These are phyloP conservation scores for Hydractinia echinata DNA, from an alignment of 30 jellyfish, hydroid and myxozoan species.

Conservation along the genomic window DNA sequence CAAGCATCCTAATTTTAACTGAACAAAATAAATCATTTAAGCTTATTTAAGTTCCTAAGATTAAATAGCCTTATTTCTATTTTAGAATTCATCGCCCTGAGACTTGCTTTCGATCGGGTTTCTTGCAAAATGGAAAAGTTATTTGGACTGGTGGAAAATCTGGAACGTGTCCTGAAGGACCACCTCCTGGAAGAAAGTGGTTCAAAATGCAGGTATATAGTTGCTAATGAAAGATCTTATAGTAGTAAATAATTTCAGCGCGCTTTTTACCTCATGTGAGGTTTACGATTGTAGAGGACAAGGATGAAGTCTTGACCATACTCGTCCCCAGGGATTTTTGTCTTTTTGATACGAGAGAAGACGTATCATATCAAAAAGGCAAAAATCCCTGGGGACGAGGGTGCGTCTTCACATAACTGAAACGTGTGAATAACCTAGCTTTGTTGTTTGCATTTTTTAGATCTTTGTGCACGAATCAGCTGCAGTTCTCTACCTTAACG, in stretches of 20 bases:
- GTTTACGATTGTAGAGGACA: no score
- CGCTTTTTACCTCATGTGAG: background rate
- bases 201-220: slow-evolving; percentile 50
- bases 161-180: slow-evolving; percentile 81
- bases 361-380: no score
- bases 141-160: slow-evolving; percentile 43
- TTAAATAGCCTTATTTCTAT: background rate
- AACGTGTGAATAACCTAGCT: no score
- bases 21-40: no score
- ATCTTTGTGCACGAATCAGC: slow-evolving; percentile 57
- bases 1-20: no score
- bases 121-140: slow-evolving; percentile 50
- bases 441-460: slow-evolving; percentile 17
- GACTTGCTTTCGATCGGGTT: slow-evolving; percentile 68
- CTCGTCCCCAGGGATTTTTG: no score
- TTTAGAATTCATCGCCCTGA: slow-evolving; percentile 59
- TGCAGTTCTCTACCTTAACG: slow-evolving; percentile 53
- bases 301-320: no score
- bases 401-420: no score
- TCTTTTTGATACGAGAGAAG: no score
- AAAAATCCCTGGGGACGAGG: no score
- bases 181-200: slow-evolving; percentile 80
- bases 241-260: background rate
- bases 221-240: background rate
- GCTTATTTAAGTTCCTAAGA: no score